Evolutionary conservation across 1,140 invertebrate genomes (phyloP).

Genomic region (Campoletis sonorensis): DNA sequence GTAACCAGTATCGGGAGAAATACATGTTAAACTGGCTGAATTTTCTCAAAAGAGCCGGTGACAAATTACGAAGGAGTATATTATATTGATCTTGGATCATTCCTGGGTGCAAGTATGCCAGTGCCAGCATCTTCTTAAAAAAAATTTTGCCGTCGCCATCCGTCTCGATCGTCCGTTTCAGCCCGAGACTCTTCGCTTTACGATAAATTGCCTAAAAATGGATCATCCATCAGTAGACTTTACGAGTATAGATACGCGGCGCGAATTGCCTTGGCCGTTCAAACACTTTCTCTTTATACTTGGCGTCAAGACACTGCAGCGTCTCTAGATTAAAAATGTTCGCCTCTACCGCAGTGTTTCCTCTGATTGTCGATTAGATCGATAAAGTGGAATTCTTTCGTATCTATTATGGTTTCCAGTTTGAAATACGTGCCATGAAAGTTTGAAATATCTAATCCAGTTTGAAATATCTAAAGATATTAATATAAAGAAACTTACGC

Average conservation of each 20-base stretch:
- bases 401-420: too few relatives aligned
- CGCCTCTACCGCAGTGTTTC: too few relatives aligned
- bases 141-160: not conserved
- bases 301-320: too few relatives aligned
- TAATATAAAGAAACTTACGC: too few relatives aligned
- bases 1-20: constrained; percentile 20
- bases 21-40: not conserved
- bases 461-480: too few relatives aligned
- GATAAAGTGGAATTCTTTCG: too few relatives aligned
- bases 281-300: too few relatives aligned
- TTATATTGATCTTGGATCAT: not conserved
- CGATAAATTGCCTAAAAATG: constrained; percentile 25
- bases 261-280: too few relatives aligned
- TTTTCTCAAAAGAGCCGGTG: not conserved
- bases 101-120: constrained; percentile 11
- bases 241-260: not conserved
- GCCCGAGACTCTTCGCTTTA: not conserved
- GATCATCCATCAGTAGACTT: not conserved
- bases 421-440: too few relatives aligned
- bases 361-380: too few relatives aligned
- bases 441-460: too few relatives aligned
- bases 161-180: not conserved
- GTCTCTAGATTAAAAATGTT: too few relatives aligned
- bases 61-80: not conserved
- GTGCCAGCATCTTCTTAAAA: constrained; percentile 25